Percentiles rank a stretch among this genome's conserved stretches.
phyloP scores from a whole-genome alignment of 1,140 invertebrate species.

The Scaptomyza pallida region DNA sequence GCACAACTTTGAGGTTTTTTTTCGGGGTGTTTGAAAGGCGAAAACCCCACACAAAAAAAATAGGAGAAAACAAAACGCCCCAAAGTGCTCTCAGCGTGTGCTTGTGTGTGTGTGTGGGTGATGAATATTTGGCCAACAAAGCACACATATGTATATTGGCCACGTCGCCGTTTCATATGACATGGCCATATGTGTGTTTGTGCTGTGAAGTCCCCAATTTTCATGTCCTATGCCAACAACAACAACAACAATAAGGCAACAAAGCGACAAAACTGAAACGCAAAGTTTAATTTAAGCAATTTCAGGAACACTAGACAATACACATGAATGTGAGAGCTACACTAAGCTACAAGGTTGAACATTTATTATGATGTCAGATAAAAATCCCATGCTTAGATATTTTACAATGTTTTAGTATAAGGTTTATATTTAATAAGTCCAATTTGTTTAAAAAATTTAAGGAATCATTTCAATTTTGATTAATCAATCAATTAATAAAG shows the following conservation, averaged over 20 bases:
- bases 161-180: constrained; percentile 29
- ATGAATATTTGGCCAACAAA: constrained; percentile 11
- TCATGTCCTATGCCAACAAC: neutral
- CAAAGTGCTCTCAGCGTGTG: constrained; percentile 7
- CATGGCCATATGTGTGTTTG: constrained; percentile 12
- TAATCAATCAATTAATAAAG: too few species aligned
- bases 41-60: constrained; percentile 16
- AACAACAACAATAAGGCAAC: too few species aligned
- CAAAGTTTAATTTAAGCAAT: constrained; percentile 27
- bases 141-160: constrained; percentile 34
- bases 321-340: neutral
- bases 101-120: neutral
- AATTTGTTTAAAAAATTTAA: too few species aligned
- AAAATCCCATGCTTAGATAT: too few species aligned
- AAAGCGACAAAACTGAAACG: constrained; percentile 15
- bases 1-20: constrained; percentile 57
- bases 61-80: constrained; percentile 33
- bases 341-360: constrained; percentile 14
- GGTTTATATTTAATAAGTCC: too few species aligned
- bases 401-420: too few species aligned
- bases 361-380: too few species aligned
- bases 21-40: constrained; percentile 36
- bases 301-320: constrained; percentile 10
- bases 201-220: constrained; percentile 8
- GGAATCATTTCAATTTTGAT: too few species aligned